Conservation (phyloP, 2,888 invertebrate genomes). For the Lutraria lutraria region DNA sequence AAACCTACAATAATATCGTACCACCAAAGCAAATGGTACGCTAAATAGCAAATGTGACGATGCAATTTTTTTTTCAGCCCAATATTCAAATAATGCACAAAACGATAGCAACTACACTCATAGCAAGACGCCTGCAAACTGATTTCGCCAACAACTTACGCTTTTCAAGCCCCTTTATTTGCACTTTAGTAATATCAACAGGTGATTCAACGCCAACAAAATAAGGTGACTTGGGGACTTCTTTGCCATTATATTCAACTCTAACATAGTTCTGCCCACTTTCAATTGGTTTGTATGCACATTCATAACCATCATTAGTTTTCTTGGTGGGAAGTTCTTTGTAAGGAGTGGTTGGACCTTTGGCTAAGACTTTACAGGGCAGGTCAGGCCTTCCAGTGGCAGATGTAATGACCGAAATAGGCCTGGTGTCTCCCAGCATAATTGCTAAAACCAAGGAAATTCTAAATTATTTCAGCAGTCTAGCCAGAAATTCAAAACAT, state of each 20-base stretch:
- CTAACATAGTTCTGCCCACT: constrained; percentile 86
- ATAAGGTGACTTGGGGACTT: constrained; percentile 85
- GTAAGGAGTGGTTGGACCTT: constrained; percentile 85
- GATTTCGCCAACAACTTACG: constrained; percentile 57
- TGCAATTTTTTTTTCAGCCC: constrained; percentile 6
- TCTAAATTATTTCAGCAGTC: background rate
- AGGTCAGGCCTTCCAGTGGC: constrained; percentile 73
- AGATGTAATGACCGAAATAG: constrained; percentile 59
- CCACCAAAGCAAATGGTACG: constrained; percentile 15
- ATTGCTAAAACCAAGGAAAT: constrained; percentile 60
- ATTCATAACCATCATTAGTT: constrained; percentile 87
- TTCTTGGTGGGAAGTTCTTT: constrained; percentile 93
- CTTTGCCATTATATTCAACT: constrained; percentile 84
- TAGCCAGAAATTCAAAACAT: background rate
- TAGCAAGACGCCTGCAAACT: constrained; percentile 18
- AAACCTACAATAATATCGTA: constrained; percentile 22
- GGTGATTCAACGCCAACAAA: constrained; percentile 79
- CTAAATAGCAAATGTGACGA: background rate
- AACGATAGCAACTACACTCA: constrained; percentile 21
- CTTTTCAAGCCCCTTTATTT: constrained; percentile 71
- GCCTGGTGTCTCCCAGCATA: constrained; percentile 67
- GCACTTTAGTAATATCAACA: constrained; percentile 83
- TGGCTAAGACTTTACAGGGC: constrained; percentile 78
- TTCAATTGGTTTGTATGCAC: constrained; percentile 84
- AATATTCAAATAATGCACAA: constrained; percentile 2